Evolutionary conservation across 2,113 vertebrate species (phyloP).

Genomic region (Petaurus breviceps): DNA sequence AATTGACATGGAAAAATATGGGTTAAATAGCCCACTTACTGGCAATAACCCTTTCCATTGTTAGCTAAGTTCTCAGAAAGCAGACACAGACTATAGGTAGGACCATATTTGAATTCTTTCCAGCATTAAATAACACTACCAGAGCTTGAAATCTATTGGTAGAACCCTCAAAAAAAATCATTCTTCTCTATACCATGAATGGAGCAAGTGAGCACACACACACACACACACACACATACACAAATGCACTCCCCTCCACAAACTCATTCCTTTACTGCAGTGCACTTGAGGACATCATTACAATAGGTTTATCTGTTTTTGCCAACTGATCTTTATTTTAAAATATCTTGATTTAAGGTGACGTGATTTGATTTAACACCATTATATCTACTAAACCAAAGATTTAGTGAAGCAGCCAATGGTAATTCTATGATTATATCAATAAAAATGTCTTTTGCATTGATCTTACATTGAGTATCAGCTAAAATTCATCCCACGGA

Average conservation of each 20-base stretch:
- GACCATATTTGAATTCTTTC: not conserved
- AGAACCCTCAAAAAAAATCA: not conserved
- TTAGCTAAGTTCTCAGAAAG: not conserved
- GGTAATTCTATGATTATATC: constrained; percentile 16
- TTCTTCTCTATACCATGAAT: not conserved
- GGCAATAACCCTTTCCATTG: not conserved
- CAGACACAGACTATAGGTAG: not conserved
- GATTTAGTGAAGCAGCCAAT: not conserved
- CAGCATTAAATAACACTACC: not conserved
- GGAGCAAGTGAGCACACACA: not conserved
- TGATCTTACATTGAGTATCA: constrained; percentile 23
- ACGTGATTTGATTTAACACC: constrained; percentile 6
- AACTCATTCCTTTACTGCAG: not conserved
- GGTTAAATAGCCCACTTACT: not conserved
- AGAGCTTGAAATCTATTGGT: not conserved
- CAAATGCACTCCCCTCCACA: not conserved
- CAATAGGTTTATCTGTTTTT: not conserved
- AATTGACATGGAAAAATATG: not conserved
- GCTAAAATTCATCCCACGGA: constrained; percentile 2
- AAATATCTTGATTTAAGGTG: constrained; percentile 36
- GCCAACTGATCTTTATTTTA: not conserved
- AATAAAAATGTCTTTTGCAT: constrained; percentile 9
- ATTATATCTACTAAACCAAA: constrained; percentile 23
- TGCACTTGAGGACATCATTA: not conserved
- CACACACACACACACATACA: not conserved